phyloP scores from a whole-genome alignment of 2,797 vertebrate species.

The Lithobates pipiens region DNA sequence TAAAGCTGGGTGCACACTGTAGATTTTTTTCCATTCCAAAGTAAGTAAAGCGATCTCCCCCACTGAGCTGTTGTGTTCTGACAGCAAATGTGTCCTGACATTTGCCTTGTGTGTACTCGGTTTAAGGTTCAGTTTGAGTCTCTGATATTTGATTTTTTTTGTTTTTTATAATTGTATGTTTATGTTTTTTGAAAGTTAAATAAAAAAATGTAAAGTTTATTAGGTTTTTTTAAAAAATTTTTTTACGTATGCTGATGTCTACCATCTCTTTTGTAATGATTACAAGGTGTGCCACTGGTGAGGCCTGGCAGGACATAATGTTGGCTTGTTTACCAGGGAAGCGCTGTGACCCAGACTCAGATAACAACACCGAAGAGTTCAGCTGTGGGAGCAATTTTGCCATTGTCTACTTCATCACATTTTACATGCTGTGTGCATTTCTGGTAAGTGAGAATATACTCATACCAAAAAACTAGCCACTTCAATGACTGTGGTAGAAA shows the following conservation, averaged over 20 bases:
- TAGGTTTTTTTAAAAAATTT: neutral
- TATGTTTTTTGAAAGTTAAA: too few relatives aligned
- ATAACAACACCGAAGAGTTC: slow-evolving; percentile 90
- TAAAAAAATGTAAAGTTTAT: too few relatives aligned
- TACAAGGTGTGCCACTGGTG: slow-evolving; percentile 93
- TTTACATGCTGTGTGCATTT: slow-evolving; percentile 99
- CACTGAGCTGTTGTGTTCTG: too few relatives aligned
- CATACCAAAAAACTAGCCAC: neutral
- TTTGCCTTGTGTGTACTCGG: too few relatives aligned
- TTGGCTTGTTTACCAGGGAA: slow-evolving; percentile 94
- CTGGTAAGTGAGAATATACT: slow-evolving; percentile 78
- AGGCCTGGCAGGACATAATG: slow-evolving; percentile 99
- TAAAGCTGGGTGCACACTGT: too few relatives aligned
- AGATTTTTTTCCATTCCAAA: too few relatives aligned
- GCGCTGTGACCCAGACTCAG: slow-evolving; percentile 93
- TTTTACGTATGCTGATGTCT: neutral
- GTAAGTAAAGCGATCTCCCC: too few relatives aligned
- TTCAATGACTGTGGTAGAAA: neutral
- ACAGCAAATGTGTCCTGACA: too few relatives aligned
- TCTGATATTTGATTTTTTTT: too few relatives aligned
- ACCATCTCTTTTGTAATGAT: neutral
- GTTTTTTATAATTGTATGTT: too few relatives aligned
- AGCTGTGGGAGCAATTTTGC: slow-evolving; percentile 96
- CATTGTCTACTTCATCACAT: slow-evolving; percentile 97
- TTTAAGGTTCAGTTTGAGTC: too few relatives aligned